Percentiles rank a stretch among this genome's conserved stretches.
phyloP scores from a whole-genome alignment of 2,888 invertebrate genomes.

The Trypoxylon attenuatum region DNA sequence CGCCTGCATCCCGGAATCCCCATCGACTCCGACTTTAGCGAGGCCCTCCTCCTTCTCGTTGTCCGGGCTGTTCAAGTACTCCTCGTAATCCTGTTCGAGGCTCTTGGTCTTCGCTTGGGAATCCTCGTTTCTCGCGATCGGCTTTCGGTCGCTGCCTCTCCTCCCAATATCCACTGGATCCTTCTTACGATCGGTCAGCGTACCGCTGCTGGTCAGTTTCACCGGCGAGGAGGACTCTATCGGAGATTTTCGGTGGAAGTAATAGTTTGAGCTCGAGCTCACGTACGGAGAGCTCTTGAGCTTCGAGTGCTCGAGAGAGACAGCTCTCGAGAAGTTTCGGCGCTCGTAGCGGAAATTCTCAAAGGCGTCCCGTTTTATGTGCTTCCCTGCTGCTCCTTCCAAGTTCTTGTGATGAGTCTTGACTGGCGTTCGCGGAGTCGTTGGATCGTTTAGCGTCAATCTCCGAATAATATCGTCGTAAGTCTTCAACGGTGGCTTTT shows the following conservation, averaged over 20 bases:
- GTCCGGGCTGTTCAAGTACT: slow-evolving; percentile 59
- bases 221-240: slow-evolving; percentile 1
- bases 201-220: too few relatives aligned
- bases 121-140: slow-evolving; percentile 33
- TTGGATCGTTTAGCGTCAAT: slow-evolving; percentile 60
- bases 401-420: slow-evolving; percentile 58
- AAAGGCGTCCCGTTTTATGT: slow-evolving; percentile 58
- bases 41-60: slow-evolving; percentile 63
- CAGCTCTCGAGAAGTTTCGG: slow-evolving; percentile 36
- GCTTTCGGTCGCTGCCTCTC: slow-evolving; percentile 26
- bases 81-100: slow-evolving; percentile 67
- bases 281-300: background rate
- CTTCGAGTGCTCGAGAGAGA: slow-evolving; percentile 7
- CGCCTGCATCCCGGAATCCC: slow-evolving; percentile 61
- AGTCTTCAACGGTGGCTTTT: slow-evolving; percentile 58
- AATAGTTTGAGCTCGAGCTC: background rate
- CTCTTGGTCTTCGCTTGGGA: slow-evolving; percentile 54
- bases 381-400: slow-evolving; percentile 45
- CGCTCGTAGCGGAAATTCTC: slow-evolving; percentile 56
- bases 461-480: slow-evolving; percentile 71
- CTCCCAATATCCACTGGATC: slow-evolving; percentile 12
- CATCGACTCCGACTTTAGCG: slow-evolving; percentile 50
- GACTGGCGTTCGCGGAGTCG: slow-evolving; percentile 43
- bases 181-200: slow-evolving; percentile 30
- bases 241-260: slow-evolving; percentile 7